These are phyloP conservation scores for Zootermopsis nevadensis DNA, from an alignment of 2,888 invertebrate species.

Conservation along the genomic window DNA sequence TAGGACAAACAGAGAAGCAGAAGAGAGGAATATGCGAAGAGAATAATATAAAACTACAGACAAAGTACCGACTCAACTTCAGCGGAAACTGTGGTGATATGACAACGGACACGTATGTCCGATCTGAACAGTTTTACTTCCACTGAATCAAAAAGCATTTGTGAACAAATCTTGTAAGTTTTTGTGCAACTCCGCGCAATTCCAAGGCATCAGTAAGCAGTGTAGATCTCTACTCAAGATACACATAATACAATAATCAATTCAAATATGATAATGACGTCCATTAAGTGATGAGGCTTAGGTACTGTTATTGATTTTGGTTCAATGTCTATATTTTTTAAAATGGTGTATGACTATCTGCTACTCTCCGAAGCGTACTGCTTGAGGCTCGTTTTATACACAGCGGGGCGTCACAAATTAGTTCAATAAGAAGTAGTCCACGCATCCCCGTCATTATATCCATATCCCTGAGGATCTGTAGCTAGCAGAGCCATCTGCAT, in stretches of 20 bases:
- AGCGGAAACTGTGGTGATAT: too few species aligned
- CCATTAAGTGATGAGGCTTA: background rate
- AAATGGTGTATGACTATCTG: conserved; percentile 38
- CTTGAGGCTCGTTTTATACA: conserved; percentile 34
- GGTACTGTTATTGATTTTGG: conserved; percentile 19
- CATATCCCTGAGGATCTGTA: conserved; percentile 32
- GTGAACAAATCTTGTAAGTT: background rate
- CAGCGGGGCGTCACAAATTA: conserved; percentile 60
- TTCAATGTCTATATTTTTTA: conserved; percentile 30
- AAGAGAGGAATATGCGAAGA: too few species aligned
- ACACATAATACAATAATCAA: background rate
- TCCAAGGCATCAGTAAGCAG: too few species aligned
- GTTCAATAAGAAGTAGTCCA: conserved; percentile 68
- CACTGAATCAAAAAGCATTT: too few species aligned
- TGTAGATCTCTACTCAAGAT: background rate
- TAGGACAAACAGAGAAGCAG: too few species aligned
- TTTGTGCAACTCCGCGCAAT: too few species aligned
- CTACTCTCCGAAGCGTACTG: conserved; percentile 22
- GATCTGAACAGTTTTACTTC: too few species aligned
- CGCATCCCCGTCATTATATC: conserved; percentile 59
- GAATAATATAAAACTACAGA: too few species aligned
- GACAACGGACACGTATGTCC: too few species aligned
- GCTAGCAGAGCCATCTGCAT: conserved; percentile 37
- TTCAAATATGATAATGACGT: background rate
- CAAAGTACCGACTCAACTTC: too few species aligned